Percentiles rank a stretch among this genome's conserved stretches.
These are phyloP conservation scores for Rhyacophila evoluta DNA, from an alignment of 2,888 invertebrate species.

Conservation along the genomic window DNA sequence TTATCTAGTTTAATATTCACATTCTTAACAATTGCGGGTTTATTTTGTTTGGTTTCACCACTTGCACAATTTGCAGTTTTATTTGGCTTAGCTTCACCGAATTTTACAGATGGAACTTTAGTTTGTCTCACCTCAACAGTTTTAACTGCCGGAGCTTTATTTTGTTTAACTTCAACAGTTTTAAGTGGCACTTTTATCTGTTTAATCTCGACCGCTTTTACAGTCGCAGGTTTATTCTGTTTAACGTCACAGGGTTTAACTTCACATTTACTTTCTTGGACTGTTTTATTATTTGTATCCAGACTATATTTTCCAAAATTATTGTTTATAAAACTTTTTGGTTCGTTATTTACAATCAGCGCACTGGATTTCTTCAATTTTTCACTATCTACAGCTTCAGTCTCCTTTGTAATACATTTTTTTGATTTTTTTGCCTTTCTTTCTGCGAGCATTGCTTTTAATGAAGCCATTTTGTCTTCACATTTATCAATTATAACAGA, in stretches of 20 bases:
- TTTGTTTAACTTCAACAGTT: too few species aligned
- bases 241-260: background rate
- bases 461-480: slow-evolving; percentile 34
- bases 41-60: too few species aligned
- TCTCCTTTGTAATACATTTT: background rate
- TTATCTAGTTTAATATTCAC: too few species aligned
- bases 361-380: background rate
- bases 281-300: background rate
- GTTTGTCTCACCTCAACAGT: too few species aligned
- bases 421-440: background rate
- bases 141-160: too few species aligned
- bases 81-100: too few species aligned
- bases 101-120: too few species aligned
- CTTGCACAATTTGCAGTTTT: too few species aligned
- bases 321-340: background rate
- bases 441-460: slow-evolving; percentile 35
- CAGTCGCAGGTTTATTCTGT: background rate
- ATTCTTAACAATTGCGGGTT: too few species aligned
- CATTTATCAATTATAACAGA: background rate
- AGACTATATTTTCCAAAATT: background rate
- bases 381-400: background rate
- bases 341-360: background rate
- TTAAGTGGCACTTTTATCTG: too few species aligned
- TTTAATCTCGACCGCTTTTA: too few species aligned
- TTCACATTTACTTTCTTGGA: background rate